Evolutionary conservation across 2,113 vertebrate genomes (phyloP).

Genomic region (Acrocephalus kingi): DNA sequence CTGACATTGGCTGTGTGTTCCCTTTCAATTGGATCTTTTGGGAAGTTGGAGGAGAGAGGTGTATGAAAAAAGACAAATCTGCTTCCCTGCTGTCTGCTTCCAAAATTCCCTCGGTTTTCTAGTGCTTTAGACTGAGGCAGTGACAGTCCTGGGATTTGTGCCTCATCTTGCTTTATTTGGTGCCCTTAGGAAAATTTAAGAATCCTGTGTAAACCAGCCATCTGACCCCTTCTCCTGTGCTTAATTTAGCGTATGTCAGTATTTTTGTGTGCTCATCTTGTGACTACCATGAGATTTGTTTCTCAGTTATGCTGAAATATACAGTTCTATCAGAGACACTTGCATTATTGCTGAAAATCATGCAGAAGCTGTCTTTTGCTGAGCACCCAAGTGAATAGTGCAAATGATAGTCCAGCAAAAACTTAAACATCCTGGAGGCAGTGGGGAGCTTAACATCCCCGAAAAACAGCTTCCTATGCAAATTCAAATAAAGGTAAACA

Average conservation of each 20-base stretch:
- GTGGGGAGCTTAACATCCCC: background rate
- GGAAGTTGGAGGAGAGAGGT: background rate
- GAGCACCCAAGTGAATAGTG: background rate
- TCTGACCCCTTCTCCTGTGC: background rate
- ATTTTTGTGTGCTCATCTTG: background rate
- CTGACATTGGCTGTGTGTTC: background rate
- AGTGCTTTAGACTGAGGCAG: accelerated
- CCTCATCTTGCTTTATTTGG: background rate
- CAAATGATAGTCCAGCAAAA: background rate
- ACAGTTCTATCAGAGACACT: background rate
- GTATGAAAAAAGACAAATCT: background rate
- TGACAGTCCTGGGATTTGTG: background rate
- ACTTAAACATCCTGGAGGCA: background rate
- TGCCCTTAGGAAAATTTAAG: background rate
- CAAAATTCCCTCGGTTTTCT: background rate
- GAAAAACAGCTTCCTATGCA: background rate
- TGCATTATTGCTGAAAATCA: background rate
- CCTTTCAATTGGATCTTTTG: background rate
- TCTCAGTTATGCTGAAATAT: background rate
- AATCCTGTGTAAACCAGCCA: background rate
- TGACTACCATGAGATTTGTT: background rate
- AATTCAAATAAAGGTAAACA: background rate
- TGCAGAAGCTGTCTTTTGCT: background rate
- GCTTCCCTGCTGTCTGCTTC: background rate
- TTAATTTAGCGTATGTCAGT: background rate